Evolutionary conservation across 2,888 invertebrate genomes (phyloP).

Genomic region (Cerastis leucographa): DNA sequence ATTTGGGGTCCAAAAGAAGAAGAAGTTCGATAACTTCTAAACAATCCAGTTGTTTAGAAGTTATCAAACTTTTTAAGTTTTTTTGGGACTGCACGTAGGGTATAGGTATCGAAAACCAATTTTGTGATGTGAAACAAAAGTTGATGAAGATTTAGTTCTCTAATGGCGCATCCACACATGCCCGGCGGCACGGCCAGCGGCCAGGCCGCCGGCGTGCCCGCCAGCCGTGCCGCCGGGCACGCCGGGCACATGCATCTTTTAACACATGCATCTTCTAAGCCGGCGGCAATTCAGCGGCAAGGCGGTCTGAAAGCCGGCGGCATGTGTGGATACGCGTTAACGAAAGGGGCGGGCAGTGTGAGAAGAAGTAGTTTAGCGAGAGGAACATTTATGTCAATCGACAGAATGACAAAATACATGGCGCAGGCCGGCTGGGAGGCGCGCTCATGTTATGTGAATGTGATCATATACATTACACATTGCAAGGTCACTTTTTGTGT

Average conservation of each 20-base stretch:
- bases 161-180: no score
- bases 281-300: no score
- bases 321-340: no score
- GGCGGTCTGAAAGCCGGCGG: no score
- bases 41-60: not conserved
- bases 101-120: not conserved
- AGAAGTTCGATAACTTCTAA: no score
- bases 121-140: not conserved
- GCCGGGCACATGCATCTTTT: no score
- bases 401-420: not conserved
- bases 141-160: not conserved
- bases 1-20: not conserved
- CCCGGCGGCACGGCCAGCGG: no score
- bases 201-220: no score
- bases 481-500: slow-evolving; percentile 54
- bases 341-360: not conserved
- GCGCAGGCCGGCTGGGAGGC: slow-evolving; percentile 6
- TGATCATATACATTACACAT: slow-evolving; percentile 31
- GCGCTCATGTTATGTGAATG: slow-evolving; percentile 4
- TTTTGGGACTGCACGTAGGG: not conserved
- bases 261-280: no score
- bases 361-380: not conserved
- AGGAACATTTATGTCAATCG: not conserved
- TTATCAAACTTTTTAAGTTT: not conserved
- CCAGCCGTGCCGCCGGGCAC: no score